Evolutionary conservation across 2,797 vertebrate genomes (phyloP), one percentile per base, ranked within the genome.

Genomic region (Karalla daura): DNA sequence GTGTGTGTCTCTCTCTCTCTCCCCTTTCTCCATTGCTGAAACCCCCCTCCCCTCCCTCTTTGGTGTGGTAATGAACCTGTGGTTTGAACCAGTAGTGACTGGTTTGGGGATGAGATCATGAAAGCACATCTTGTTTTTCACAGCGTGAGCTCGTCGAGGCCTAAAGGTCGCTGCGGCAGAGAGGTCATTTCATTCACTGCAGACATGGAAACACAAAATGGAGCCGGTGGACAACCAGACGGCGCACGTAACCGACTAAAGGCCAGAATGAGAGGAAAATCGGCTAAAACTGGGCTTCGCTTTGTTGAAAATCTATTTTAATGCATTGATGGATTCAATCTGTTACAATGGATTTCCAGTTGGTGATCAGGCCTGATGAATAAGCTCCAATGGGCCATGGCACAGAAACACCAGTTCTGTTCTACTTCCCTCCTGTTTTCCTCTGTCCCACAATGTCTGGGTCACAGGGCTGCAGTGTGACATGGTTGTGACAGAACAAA

Each of bases 41-140:
- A 14, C 15, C 15, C 18, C 3, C 12, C 23, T 39, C 15, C 20
- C 2, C 23, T 8, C 27, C 0, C 15, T 36, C 67, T 70, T 40
- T 75, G 59, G 28, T 70, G 78, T 74, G 60, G 66, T 72, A 83
- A 76, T 84, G 77, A 74, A 81, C 69, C 74, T 72, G 80, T 67
- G 59, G 73, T 70, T 47, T 75, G 60, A 89, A 89, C 86, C 72
- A 84, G 86, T 76, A 77, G 51, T 7, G 36, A 84, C 89, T 85
- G 80, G 78, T 87, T 89, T 80, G 39, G 27, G 64, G 63, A 74
- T 72, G 86, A 83, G 71, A 49, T 86, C 73, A 86, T 80, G 76
- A 81, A 66, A 84, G 65, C 37, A 15, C 6, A 20, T 82, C 63
- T 83, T 83, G 76, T 80, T 83, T 83, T 78, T 77, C 74, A 21